Evolutionary conservation across 2,888 invertebrate genomes (phyloP).

Genomic region (Willowsia nigromaculata): DNA sequence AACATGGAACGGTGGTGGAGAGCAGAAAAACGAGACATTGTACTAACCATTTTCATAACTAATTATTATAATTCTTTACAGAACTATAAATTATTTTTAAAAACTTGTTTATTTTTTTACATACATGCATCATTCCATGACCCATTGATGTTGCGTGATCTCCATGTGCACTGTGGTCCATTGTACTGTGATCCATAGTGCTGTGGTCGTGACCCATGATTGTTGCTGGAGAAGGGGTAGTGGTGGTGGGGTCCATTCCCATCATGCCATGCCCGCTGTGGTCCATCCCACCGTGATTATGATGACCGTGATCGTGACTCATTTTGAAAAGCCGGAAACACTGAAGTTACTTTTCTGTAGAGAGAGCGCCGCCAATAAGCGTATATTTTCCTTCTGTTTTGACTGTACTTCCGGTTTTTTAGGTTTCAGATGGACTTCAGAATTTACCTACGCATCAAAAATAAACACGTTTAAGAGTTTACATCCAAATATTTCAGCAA

Average conservation of each 20-base stretch:
- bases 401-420: too few species aligned
- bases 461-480: too few species aligned
- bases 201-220: constrained; percentile 24
- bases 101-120: neutral
- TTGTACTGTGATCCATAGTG: neutral
- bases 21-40: neutral
- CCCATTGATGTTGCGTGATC: neutral
- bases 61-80: neutral
- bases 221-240: neutral
- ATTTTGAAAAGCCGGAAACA: too few species aligned
- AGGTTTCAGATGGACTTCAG: too few species aligned
- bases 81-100: neutral
- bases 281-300: neutral
- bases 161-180: constrained; percentile 37
- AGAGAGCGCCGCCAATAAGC: too few species aligned
- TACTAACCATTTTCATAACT: neutral
- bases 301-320: neutral
- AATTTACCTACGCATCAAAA: too few species aligned
- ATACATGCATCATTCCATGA: constrained; percentile 68
- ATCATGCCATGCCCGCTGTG: neutral
- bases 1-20: neutral
- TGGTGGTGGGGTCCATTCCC: neutral
- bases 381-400: too few species aligned
- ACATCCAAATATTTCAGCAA: too few species aligned
- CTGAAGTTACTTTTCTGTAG: too few species aligned